Evolutionary conservation across 2,888 invertebrate species (phyloP).

Genomic region (Epinotia nisella): DNA sequence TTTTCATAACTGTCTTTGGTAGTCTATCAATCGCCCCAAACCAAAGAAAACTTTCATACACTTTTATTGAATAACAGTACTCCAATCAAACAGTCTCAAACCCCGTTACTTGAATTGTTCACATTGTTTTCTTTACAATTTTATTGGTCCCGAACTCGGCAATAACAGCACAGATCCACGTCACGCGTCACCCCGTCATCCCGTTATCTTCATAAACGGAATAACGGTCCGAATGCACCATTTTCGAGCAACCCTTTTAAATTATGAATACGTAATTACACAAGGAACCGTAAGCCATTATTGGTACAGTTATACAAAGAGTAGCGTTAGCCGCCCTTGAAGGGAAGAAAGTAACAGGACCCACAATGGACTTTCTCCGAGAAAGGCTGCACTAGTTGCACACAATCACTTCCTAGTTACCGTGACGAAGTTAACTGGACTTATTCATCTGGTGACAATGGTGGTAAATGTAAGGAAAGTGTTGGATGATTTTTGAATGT

Average conservation of each 20-base stretch:
- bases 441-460: slow-evolving; percentile 39
- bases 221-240: slow-evolving; percentile 74
- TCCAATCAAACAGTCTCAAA: slow-evolving; percentile 32
- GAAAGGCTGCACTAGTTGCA: slow-evolving; percentile 63
- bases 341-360: slow-evolving; percentile 68
- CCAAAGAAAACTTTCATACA: background rate
- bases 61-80: slow-evolving; percentile 25
- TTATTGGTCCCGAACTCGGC: slow-evolving; percentile 50
- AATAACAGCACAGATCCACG: slow-evolving; percentile 57
- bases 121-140: slow-evolving; percentile 46
- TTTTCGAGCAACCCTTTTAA: slow-evolving; percentile 78
- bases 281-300: slow-evolving; percentile 75
- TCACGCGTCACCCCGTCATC: slow-evolving; percentile 64
- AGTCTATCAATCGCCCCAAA: background rate
- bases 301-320: slow-evolving; percentile 74
- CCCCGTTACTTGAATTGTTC: slow-evolving; percentile 67
- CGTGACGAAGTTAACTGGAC: slow-evolving; percentile 65
- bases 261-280: slow-evolving; percentile 77
- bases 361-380: slow-evolving; percentile 76
- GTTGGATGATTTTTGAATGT: slow-evolving; percentile 11
- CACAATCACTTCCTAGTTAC: slow-evolving; percentile 67
- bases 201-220: slow-evolving; percentile 71
- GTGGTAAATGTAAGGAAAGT: slow-evolving; percentile 28
- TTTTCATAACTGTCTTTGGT: background rate
- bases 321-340: slow-evolving; percentile 67